Conservation (phyloP, 1,140 invertebrate species). For the Hetaerina americana region DNA sequence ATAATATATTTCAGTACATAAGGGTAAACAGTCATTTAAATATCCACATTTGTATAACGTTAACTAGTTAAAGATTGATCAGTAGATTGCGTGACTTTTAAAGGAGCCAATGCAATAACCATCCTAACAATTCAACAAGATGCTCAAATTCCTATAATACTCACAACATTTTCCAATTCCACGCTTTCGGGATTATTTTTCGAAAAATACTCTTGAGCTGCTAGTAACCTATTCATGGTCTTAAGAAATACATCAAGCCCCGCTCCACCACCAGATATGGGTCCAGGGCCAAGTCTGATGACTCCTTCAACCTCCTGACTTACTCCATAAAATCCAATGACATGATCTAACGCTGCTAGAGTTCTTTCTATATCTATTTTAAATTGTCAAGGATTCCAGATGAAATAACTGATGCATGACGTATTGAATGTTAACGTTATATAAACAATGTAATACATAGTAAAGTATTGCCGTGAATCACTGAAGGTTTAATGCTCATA, state of each 20-base stretch:
- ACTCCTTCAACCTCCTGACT: constrained; percentile 68
- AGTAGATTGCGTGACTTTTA: too few species aligned
- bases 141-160: too few species aligned
- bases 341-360: constrained; percentile 67
- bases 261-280: constrained; percentile 32
- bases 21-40: too few species aligned
- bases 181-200: constrained; percentile 87
- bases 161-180: constrained; percentile 83
- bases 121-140: too few species aligned
- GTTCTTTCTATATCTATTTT: constrained; percentile 60
- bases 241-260: constrained; percentile 60
- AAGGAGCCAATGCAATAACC: too few species aligned
- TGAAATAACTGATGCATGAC: background rate
- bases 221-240: constrained; percentile 71
- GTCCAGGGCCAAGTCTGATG: constrained; percentile 58
- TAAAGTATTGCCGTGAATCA: too few species aligned
- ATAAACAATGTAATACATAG: background rate
- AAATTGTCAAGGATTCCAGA: constrained; percentile 7
- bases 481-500: too few species aligned
- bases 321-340: constrained; percentile 79
- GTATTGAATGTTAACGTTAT: background rate
- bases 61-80: too few species aligned
- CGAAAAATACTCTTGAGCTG: constrained; percentile 83
- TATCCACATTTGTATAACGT: too few species aligned
- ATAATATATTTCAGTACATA: too few species aligned